Conservation (phyloP, 2,797 vertebrate genomes). For the Hydrocynus forskahlii region DNA sequence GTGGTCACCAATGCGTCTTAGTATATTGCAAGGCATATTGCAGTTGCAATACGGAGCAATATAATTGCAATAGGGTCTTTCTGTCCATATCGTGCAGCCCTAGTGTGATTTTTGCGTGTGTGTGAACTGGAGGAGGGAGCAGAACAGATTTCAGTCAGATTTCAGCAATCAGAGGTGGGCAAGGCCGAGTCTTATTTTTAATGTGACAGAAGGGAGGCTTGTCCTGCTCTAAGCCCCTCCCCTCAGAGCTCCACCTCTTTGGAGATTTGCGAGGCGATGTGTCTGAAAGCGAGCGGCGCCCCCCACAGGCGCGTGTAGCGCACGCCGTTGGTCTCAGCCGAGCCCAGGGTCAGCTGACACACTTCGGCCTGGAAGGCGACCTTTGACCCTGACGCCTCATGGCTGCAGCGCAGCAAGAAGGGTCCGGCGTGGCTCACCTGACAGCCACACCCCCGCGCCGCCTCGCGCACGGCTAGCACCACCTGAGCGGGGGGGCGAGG, state of each 20-base stretch:
- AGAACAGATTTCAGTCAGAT: constrained; percentile 33
- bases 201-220: neutral
- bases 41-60: neutral
- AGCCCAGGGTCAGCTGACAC: constrained; percentile 84
- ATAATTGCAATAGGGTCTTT: neutral
- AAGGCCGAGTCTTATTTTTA: constrained; percentile 43
- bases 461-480: constrained; percentile 84
- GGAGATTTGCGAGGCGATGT: constrained; percentile 86
- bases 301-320: constrained; percentile 87
- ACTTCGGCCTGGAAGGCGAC: constrained; percentile 89
- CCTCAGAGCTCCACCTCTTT: constrained; percentile 88
- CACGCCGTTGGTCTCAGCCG: constrained; percentile 82
- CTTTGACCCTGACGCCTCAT: constrained; percentile 80
- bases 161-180: constrained; percentile 44
- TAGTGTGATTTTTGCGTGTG: constrained; percentile 33
- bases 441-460: constrained; percentile 83
- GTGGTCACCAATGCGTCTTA: neutral
- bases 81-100: neutral
- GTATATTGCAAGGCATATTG: neutral
- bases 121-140: constrained; percentile 32
- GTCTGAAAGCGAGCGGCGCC: constrained; percentile 86
- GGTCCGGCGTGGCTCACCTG: constrained; percentile 84
- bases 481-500: constrained; percentile 79
- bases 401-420: constrained; percentile 88
- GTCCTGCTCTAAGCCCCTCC: constrained; percentile 40